phyloP scores from a whole-genome alignment of 2,888 invertebrate species.

The Drosophila meridiana region DNA sequence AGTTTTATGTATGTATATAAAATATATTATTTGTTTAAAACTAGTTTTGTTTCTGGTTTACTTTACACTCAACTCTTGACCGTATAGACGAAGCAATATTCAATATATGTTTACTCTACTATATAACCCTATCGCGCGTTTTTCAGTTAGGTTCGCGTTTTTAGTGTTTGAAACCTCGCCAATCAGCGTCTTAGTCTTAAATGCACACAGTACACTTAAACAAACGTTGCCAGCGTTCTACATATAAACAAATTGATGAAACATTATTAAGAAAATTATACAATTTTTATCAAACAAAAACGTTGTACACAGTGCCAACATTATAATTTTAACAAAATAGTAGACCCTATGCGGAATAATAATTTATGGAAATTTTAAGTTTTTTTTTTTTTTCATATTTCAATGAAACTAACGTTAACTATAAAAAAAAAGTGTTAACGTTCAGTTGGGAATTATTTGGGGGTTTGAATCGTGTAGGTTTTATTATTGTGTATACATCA shows the following conservation, averaged over 20 bases:
- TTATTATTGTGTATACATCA: slow-evolving; percentile 61
- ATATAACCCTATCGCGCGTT: slow-evolving; percentile 54
- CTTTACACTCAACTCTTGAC: slow-evolving; percentile 65
- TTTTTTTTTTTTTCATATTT: slow-evolving; percentile 11
- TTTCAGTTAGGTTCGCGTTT: slow-evolving; percentile 50
- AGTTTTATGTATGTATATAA: slow-evolving; percentile 70
- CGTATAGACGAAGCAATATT: slow-evolving; percentile 48
- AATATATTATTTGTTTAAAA: slow-evolving; percentile 77
- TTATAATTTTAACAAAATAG: slow-evolving; percentile 33
- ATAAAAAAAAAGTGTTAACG: slow-evolving; percentile 39
- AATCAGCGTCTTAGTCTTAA: slow-evolving; percentile 38
- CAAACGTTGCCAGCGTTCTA: slow-evolving; percentile 44
- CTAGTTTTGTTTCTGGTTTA: slow-evolving; percentile 68
- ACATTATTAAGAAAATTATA: slow-evolving; percentile 36
- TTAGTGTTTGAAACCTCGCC: slow-evolving; percentile 55
- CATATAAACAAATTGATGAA: slow-evolving; percentile 40
- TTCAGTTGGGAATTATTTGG: slow-evolving; percentile 36
- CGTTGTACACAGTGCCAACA: slow-evolving; percentile 59
- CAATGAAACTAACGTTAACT: slow-evolving; percentile 32
- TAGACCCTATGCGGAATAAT: slow-evolving; percentile 50
- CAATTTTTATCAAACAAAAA: slow-evolving; percentile 48
- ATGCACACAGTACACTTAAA: slow-evolving; percentile 56
- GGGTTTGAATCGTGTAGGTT: slow-evolving; percentile 62
- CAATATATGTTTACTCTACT: slow-evolving; percentile 44
- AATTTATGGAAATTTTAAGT: slow-evolving; percentile 52